Percentiles rank a stretch among this genome's conserved stretches.
phyloP scores from a whole-genome alignment of 2,113 vertebrate species.

The Aldabrachelys gigantea region DNA sequence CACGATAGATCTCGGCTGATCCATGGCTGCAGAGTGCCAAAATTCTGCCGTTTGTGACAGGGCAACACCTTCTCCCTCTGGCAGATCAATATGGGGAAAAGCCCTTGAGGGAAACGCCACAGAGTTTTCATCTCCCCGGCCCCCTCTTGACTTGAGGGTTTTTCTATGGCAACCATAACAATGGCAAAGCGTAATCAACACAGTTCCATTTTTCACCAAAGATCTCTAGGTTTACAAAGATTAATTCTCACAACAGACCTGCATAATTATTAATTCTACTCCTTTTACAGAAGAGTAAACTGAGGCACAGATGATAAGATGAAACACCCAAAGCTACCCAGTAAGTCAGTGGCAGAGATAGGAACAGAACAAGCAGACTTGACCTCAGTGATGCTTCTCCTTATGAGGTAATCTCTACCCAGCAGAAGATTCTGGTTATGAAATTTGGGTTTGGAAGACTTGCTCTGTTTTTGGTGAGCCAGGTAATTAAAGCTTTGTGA shows the following conservation, averaged over 20 bases:
- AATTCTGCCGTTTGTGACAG: background rate
- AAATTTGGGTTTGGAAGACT: background rate
- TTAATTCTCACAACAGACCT: background rate
- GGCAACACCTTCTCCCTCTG: background rate
- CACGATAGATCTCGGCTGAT: background rate
- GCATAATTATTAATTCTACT: background rate
- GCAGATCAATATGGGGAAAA: background rate
- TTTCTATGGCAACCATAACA: background rate
- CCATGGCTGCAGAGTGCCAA: background rate
- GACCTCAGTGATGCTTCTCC: background rate
- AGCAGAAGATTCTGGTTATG: background rate
- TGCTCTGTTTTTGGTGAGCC: background rate
- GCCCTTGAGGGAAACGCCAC: background rate
- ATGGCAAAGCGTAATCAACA: background rate
- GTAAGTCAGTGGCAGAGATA: background rate
- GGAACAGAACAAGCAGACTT: background rate
- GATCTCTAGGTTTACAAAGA: background rate
- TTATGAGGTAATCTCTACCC: background rate
- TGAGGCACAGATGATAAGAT: background rate
- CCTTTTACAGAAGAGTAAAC: background rate
- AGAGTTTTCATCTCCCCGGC: background rate
- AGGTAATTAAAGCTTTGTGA: background rate
- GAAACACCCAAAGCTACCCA: background rate
- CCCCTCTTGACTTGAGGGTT: background rate
- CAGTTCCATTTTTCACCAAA: background rate